A percentile compares a stretch with the other conserved stretches of the same genome.
Conservation (phyloP, 2,113 vertebrate species). For the Pelecanoides urinatrix region DNA sequence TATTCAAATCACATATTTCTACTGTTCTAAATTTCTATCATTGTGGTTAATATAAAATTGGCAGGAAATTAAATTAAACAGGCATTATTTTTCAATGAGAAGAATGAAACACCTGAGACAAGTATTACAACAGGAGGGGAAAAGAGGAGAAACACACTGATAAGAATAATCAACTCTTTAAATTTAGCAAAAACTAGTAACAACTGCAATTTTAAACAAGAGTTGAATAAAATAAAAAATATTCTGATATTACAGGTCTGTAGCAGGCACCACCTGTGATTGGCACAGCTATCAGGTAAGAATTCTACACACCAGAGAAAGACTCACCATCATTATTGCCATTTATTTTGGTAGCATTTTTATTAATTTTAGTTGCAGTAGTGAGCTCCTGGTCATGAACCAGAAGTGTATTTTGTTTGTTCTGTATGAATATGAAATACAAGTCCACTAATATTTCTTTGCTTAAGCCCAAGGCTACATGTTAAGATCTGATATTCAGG, state of each 20-base stretch:
- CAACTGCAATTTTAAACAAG: not conserved
- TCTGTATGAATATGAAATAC: not conserved
- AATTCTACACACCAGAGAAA: not conserved
- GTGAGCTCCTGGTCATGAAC: not conserved
- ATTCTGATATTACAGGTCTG: not conserved
- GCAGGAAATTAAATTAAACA: constrained; percentile 1
- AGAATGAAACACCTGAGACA: not conserved
- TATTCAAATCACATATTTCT: constrained; percentile 3
- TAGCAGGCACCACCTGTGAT: not conserved
- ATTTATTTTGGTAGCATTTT: not conserved
- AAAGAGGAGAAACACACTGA: not conserved
- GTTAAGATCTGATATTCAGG: not conserved
- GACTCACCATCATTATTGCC: not conserved
- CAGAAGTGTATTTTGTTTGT: not conserved
- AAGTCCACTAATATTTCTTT: not conserved
- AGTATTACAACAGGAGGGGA: not conserved
- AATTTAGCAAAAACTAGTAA: not conserved
- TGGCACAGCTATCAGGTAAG: not conserved
- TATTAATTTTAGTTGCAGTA: not conserved
- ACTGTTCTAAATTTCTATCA: not conserved
- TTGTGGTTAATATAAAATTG: not conserved
- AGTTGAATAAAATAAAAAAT: not conserved
- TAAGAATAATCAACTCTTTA: not conserved
- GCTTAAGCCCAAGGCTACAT: not conserved
- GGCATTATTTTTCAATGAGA: not conserved